These are phyloP conservation scores for Acanthosoma haemorrhoidale DNA, from an alignment of 2,888 invertebrate genomes.

Conservation along the genomic window DNA sequence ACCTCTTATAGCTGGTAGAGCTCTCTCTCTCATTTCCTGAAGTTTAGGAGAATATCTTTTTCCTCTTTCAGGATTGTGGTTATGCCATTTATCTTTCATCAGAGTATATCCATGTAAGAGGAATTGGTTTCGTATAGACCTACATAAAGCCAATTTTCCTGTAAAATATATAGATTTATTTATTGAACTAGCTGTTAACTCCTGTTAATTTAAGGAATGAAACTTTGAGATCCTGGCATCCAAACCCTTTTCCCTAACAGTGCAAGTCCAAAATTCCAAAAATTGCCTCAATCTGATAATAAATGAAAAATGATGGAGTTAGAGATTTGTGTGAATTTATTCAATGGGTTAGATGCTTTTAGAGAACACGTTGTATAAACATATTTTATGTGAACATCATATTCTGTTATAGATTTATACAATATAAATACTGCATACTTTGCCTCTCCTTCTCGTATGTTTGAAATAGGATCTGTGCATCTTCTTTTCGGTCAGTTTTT, in stretches of 20 bases:
- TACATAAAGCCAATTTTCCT: slow-evolving; percentile 32
- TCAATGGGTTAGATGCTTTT: no score
- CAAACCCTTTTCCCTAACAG: no score
- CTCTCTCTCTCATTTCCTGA: not conserved
- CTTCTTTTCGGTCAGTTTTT: slow-evolving; percentile 41
- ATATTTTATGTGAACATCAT: not conserved
- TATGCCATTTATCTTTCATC: not conserved
- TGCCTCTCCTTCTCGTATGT: slow-evolving; percentile 41
- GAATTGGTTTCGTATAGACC: slow-evolving; percentile 29
- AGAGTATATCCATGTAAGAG: slow-evolving; percentile 11
- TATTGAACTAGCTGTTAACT: no score
- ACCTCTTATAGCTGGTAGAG: slow-evolving; percentile 15
- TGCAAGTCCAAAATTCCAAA: no score
- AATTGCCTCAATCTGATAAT: no score
- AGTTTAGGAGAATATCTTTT: slow-evolving; percentile 12
- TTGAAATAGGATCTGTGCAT: slow-evolving; percentile 39
- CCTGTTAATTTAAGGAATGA: no score
- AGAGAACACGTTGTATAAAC: no score
- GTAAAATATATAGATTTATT: not conserved
- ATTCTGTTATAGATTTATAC: no score
- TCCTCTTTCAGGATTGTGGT: slow-evolving; percentile 6
- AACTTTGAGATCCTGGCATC: no score
- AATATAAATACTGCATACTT: slow-evolving; percentile 33
- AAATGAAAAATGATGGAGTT: no score
- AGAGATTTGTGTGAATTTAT: no score